phyloP scores from a whole-genome alignment of 2,797 vertebrate genomes.

The Tiaroga cobitis region DNA sequence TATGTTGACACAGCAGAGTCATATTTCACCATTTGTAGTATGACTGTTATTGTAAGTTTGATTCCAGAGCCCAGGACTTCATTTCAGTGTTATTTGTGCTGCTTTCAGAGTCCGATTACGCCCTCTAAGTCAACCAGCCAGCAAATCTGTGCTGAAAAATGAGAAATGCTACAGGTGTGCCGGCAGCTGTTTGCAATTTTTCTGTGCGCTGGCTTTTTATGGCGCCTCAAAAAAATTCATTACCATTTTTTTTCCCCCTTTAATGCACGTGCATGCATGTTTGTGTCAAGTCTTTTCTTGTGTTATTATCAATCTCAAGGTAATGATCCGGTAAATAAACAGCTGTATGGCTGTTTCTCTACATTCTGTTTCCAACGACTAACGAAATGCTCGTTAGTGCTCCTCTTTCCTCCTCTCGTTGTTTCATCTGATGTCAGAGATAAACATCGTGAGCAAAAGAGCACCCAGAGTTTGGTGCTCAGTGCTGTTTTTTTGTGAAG shows the following conservation, averaged over 20 bases:
- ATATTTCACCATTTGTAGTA: constrained; percentile 51
- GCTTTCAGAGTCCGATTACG: constrained; percentile 51
- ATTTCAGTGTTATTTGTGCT: constrained; percentile 52
- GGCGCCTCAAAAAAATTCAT: constrained; percentile 64
- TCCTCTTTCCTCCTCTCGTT: background rate
- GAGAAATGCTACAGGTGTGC: constrained; percentile 73
- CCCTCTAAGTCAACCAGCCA: constrained; percentile 59
- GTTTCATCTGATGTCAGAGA: constrained; percentile 13
- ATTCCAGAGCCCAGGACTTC: constrained; percentile 43
- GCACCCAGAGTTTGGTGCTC: constrained; percentile 5
- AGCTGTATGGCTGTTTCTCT: constrained; percentile 67
- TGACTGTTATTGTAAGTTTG: constrained; percentile 40
- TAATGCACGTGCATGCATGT: constrained; percentile 36
- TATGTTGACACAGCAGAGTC: constrained; percentile 3
- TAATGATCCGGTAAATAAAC: constrained; percentile 74
- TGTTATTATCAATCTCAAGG: constrained; percentile 76
- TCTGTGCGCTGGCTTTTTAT: constrained; percentile 55
- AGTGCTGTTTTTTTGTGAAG: background rate
- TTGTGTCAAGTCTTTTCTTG: constrained; percentile 57
- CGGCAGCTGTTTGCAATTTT: constrained; percentile 77
- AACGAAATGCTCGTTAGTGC: background rate
- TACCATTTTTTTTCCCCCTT: constrained; percentile 59
- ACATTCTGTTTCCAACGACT: constrained; percentile 63
- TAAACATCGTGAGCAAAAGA: background rate
- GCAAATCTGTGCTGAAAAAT: constrained; percentile 54